These are phyloP conservation scores for Serinus canaria DNA, from an alignment of 2,113 vertebrate genomes.

Conservation along the genomic window DNA sequence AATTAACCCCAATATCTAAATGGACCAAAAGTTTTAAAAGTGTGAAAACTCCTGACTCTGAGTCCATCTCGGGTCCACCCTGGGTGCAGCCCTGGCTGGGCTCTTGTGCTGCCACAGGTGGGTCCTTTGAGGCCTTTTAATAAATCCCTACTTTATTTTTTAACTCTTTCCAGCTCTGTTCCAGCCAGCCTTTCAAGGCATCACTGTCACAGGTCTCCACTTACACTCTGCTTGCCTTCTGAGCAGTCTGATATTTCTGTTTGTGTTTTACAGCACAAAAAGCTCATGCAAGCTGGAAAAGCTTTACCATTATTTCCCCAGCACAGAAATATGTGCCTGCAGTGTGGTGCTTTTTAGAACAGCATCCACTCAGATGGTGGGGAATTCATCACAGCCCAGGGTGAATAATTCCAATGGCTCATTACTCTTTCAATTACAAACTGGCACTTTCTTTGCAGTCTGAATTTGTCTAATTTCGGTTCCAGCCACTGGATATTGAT, in stretches of 20 bases:
- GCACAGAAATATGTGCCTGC: conserved; percentile 5
- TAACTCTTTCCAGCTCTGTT: background rate
- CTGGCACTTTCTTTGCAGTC: conserved; percentile 20
- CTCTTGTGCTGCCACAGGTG: background rate
- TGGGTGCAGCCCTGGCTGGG: background rate
- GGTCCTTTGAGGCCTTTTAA: background rate
- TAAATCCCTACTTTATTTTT: background rate
- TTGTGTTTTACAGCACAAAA: conserved; percentile 11
- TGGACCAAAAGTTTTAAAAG: background rate
- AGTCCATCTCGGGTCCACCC: background rate
- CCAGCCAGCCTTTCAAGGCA: background rate
- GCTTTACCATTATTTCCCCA: background rate
- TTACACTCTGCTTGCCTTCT: background rate
- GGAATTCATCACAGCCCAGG: conserved; percentile 1
- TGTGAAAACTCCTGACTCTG: background rate
- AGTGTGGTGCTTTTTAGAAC: background rate
- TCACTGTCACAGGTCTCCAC: background rate
- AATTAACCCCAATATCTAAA: background rate
- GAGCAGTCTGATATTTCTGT: background rate
- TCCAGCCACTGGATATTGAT: conserved; percentile 8
- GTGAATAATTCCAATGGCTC: conserved; percentile 54
- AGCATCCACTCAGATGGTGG: conserved; percentile 21
- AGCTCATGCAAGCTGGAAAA: background rate
- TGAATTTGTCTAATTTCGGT: conserved; percentile 50
- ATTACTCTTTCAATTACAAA: conserved; percentile 59